Evolutionary conservation across 2,113 vertebrate species (phyloP), one percentile per base, ranked within the genome.

Genomic region (Passerina amoena): DNA sequence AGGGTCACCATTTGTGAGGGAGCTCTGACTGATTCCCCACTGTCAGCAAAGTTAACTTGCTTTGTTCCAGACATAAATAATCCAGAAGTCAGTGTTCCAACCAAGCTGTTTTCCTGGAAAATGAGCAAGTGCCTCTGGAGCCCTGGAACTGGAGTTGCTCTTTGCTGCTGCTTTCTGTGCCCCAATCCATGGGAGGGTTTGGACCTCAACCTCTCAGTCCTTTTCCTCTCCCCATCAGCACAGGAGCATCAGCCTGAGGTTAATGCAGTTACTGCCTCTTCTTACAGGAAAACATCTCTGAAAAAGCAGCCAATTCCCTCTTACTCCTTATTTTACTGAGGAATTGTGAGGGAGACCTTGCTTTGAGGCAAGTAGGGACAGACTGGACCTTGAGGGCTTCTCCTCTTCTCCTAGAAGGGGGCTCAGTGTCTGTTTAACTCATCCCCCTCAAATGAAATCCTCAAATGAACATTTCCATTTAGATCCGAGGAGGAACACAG

Each of bases 181-280:
- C 28, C 66, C 1, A 1, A 2, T 13, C 37, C 11, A 2, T 4
- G 40, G 54, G 27, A 61, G n/a, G 14, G 2, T 56, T 50, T 37
- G 16, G 38, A 53, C 25, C 28, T 48, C 3, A 2, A 6, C 11
- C 20, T 73, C 28, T n/a, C 33, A 45, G 23, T 33, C 22, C 30
- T 19, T 68, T 25, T 68, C 28, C 57, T 31, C 17, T 54, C 1
- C 20, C 16, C 25, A 19, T 18, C 37, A 40, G 21, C 6, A 50
- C 28, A 28, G 59, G 30, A 47, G 21, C 4, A 5, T 27, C 50
- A 20, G 33, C 44, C 35, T 38, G 18, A 19, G 12, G 27, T 65
- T 44, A 53, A 42, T n/a, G 44, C 12, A 33, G 5, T 18, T 60
- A 12, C 23, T 61, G 33, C 51, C 56, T 16, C n/a, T 7, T 38